A percentile compares a stretch with the other conserved stretches of the same genome.
These are phyloP conservation scores for Oplegnathus fasciatus DNA, from an alignment of 2,113 vertebrate species.

Conservation along the genomic window DNA sequence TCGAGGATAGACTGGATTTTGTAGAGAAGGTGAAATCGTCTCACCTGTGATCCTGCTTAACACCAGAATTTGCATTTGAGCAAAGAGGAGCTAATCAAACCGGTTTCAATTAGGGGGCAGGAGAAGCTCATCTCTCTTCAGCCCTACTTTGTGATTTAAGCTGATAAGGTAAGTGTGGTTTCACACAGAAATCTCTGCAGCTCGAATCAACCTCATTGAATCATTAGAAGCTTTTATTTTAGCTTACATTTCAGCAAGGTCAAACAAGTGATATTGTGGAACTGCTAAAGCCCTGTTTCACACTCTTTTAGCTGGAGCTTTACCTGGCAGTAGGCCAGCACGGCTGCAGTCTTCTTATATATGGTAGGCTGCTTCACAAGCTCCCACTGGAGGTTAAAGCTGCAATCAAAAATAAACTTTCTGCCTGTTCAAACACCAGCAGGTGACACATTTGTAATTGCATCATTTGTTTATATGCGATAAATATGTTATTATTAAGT, in stretches of 20 bases:
- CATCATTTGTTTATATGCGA: background rate
- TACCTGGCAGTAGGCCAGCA: background rate
- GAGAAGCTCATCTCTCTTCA: background rate
- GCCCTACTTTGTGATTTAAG: constrained; percentile 19
- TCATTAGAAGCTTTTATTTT: constrained; percentile 3
- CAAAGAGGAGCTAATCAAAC: constrained; percentile 16
- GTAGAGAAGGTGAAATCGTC: background rate
- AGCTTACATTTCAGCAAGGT: background rate
- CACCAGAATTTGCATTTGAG: background rate
- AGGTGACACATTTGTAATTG: background rate
- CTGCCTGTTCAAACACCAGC: background rate
- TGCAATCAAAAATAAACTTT: background rate
- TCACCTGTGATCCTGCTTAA: constrained; percentile 11
- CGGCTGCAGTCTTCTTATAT: background rate
- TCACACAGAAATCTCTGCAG: background rate
- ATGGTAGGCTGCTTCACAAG: background rate
- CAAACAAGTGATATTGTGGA: background rate
- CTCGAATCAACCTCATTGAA: background rate
- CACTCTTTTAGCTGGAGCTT: background rate
- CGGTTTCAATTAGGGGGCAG: background rate
- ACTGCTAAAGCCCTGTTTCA: background rate
- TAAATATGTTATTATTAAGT: background rate
- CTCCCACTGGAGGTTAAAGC: background rate
- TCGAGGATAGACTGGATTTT: background rate
- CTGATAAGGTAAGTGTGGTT: constrained; percentile 9